Evolutionary conservation across 2,888 invertebrate species (phyloP), one percentile per base, ranked within the genome.

Genomic region (Rhamnusium bicolor): DNA sequence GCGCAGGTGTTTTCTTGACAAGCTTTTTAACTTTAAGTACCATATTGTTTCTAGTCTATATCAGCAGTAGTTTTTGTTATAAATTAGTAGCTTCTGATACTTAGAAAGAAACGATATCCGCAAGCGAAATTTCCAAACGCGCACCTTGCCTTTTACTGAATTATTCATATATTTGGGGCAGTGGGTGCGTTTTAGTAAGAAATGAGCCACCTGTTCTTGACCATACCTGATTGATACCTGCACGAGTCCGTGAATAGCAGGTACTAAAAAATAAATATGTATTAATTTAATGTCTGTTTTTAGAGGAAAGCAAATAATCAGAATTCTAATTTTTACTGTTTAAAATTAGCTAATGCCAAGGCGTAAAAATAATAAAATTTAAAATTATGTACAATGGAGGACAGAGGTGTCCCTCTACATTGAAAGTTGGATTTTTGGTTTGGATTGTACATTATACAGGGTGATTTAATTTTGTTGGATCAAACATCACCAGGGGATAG

Each of bases 91-190:
- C 78, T 79, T 65, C 79, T 75, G 77, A 73, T 76, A 51, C 61
- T 74, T 73, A 69, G 70, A 74, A 51, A 71, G 46, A 40, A 49
- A 49, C 60, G 71, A 80, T 81, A 78, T 77, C 83, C 83, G 79
- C 82, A 74, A 82, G 84, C 84, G 73, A 82, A 83, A 81, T 81
- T 79, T 68, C 74, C 54, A 74, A 74, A 66, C 14, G 12, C 78
- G 75, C 84, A 84, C 81, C 84, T 84, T 84, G 84, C 81, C 63
- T 75, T 73, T 74, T 76, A 72, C 77, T 84, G 83, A 83, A 84
- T 84, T 80, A 84, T 84, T 83, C 83, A 84, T 84, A n/a, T n/a
- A 74, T 72, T 73, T 72, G 71, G 72, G 74, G 73, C 69, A 69
- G 74, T 74, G 69, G 78, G 76, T 68, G 69, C 56, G 51, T 58